phyloP scores from a whole-genome alignment of 2,113 vertebrate genomes.

The Illadopsis cleaveri region DNA sequence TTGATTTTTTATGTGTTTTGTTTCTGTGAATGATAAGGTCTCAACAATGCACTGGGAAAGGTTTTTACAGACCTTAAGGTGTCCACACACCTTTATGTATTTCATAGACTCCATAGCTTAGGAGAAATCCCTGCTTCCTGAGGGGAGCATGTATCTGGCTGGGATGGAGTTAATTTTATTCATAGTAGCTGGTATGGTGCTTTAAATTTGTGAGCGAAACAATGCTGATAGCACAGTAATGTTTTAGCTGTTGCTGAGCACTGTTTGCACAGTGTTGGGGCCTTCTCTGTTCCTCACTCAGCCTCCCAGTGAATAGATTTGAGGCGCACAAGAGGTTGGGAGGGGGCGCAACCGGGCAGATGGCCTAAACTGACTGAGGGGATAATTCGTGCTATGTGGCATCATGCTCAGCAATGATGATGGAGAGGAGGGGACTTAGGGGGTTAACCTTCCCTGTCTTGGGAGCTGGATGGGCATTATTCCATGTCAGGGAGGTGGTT shows the following conservation, averaged over 20 bases:
- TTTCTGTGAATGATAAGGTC: not conserved
- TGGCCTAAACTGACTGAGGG: not conserved
- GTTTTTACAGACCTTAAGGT: not conserved
- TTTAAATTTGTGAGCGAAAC: not conserved
- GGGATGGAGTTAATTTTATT: not conserved
- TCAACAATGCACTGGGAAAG: not conserved
- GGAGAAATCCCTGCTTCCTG: not conserved
- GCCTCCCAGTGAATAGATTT: no score
- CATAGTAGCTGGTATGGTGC: rapidly evolving
- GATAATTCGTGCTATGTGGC: rapidly evolving
- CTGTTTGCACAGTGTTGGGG: not conserved
- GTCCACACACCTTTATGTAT: not conserved
- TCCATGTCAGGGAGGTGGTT: not conserved
- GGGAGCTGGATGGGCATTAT: not conserved
- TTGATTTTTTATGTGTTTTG: not conserved
- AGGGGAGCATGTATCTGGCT: not conserved
- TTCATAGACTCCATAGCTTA: not conserved
- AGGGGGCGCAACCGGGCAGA: not conserved
- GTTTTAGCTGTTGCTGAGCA: not conserved
- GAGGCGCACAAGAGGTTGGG: not conserved
- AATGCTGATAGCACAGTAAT: not conserved
- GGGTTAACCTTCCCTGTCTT: not conserved
- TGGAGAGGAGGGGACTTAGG: not conserved
- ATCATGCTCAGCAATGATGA: not conserved
- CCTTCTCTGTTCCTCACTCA: not conserved